Evolutionary conservation across 2,113 vertebrate species (phyloP).

Genomic region (Microcebus murinus): DNA sequence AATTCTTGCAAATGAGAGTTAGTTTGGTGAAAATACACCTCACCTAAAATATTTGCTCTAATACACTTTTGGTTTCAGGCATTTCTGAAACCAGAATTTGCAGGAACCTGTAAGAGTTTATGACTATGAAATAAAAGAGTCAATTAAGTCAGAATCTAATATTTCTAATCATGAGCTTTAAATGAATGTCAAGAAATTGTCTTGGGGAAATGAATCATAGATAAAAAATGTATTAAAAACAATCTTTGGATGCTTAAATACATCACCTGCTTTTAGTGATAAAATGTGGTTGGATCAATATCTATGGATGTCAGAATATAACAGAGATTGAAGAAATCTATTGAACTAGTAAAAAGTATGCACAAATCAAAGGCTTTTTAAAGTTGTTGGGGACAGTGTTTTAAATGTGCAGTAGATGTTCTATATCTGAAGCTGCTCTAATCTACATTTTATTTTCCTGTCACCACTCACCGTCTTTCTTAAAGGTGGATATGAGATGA

Average conservation of each 20-base stretch:
- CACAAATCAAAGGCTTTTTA: slow-evolving; percentile 74
- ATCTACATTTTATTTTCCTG: slow-evolving; percentile 56
- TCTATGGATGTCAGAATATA: slow-evolving; percentile 58
- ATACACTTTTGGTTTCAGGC: background rate
- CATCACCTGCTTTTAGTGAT: slow-evolving; percentile 66
- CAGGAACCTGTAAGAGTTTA: slow-evolving; percentile 49
- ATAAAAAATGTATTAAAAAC: slow-evolving; percentile 70
- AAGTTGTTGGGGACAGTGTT: slow-evolving; percentile 46
- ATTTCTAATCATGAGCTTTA: slow-evolving; percentile 33
- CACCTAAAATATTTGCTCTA: slow-evolving; percentile 31
- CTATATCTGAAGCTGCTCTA: background rate
- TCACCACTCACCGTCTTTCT: background rate
- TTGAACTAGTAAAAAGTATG: slow-evolving; percentile 37
- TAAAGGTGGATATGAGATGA: background rate
- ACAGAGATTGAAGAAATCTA: slow-evolving; percentile 71
- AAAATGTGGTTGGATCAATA: slow-evolving; percentile 80
- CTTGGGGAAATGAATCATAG: slow-evolving; percentile 54
- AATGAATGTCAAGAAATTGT: slow-evolving; percentile 45
- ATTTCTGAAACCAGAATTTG: slow-evolving; percentile 14
- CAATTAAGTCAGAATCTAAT: slow-evolving; percentile 55
- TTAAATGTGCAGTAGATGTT: slow-evolving; percentile 47
- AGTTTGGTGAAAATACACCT: background rate
- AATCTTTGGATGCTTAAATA: slow-evolving; percentile 75
- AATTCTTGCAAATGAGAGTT: slow-evolving; percentile 17
- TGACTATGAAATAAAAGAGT: slow-evolving; percentile 54